These are phyloP conservation scores for Marronus borbonicus DNA, from an alignment of 2,888 invertebrate species.

Conservation along the genomic window DNA sequence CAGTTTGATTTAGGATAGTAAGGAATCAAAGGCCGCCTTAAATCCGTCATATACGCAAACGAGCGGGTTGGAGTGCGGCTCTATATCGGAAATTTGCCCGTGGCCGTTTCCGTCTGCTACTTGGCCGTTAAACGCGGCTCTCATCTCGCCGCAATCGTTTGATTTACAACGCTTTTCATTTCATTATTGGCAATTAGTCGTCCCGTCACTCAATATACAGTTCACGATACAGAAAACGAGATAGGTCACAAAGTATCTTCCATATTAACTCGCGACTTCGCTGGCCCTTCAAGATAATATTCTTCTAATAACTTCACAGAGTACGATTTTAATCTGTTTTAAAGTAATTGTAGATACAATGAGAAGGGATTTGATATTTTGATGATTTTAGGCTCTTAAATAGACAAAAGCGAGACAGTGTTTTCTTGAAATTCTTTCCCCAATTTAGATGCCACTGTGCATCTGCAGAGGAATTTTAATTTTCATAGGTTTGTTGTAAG, in stretches of 20 bases:
- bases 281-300: too few relatives aligned
- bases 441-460: too few relatives aligned
- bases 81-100: constrained; percentile 53
- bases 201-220: constrained; percentile 59
- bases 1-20: constrained; percentile 46
- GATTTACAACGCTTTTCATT: constrained; percentile 63
- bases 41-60: constrained; percentile 47
- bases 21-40: constrained; percentile 44
- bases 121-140: constrained; percentile 58
- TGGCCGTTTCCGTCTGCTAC: constrained; percentile 62
- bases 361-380: too few relatives aligned
- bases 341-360: too few relatives aligned
- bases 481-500: too few relatives aligned
- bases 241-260: background rate
- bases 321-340: too few relatives aligned
- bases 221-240: constrained; percentile 18
- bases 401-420: too few relatives aligned
- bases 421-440: too few relatives aligned
- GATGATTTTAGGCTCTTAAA: too few relatives aligned
- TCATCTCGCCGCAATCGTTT: constrained; percentile 53
- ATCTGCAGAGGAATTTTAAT: too few relatives aligned
- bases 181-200: constrained; percentile 63
- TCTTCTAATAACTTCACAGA: too few relatives aligned
- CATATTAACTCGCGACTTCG: too few relatives aligned
- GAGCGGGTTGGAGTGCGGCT: constrained; percentile 9